Conservation (phyloP, 2,797 vertebrate genomes). For the Malurus splendens region DNA sequence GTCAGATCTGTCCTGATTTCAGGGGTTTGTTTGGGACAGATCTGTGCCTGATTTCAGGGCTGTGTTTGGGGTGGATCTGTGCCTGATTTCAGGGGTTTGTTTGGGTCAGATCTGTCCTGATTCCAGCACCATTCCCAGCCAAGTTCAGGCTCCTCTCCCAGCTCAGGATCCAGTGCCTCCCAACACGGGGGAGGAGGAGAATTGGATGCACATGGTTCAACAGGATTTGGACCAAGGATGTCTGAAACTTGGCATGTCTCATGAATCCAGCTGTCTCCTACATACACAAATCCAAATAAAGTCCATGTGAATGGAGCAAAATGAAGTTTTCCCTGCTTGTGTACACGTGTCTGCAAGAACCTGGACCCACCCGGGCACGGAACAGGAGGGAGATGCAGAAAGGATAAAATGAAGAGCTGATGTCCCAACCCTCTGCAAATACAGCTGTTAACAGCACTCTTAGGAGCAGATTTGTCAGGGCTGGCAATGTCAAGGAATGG, state of each 20-base stretch:
- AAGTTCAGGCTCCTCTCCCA: not conserved
- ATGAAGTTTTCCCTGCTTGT: not conserved
- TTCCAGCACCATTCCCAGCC: not conserved
- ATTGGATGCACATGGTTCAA: conserved; percentile 23
- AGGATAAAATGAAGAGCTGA: not conserved
- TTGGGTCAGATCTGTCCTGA: not conserved
- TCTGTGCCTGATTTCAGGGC: too few relatives aligned
- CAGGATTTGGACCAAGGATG: conserved; percentile 18
- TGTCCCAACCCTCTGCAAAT: not conserved
- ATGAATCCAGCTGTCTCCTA: not conserved
- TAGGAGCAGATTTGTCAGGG: not conserved
- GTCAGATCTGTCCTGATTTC: not conserved
- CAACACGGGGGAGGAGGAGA: not conserved
- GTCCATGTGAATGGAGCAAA: not conserved
- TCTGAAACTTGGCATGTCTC: not conserved
- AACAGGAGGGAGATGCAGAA: not conserved
- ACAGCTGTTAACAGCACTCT: not conserved
- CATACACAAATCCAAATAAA: not conserved
- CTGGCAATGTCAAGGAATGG: rapidly evolving
- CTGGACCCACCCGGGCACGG: not conserved
- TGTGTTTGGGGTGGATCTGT: not conserved
- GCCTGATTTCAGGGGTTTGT: not conserved
- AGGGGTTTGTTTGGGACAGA: not conserved
- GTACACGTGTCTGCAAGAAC: not conserved
- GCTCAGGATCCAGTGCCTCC: not conserved